phyloP scores from a whole-genome alignment of 2,113 vertebrate genomes.

The Motacilla tschutschensis region DNA sequence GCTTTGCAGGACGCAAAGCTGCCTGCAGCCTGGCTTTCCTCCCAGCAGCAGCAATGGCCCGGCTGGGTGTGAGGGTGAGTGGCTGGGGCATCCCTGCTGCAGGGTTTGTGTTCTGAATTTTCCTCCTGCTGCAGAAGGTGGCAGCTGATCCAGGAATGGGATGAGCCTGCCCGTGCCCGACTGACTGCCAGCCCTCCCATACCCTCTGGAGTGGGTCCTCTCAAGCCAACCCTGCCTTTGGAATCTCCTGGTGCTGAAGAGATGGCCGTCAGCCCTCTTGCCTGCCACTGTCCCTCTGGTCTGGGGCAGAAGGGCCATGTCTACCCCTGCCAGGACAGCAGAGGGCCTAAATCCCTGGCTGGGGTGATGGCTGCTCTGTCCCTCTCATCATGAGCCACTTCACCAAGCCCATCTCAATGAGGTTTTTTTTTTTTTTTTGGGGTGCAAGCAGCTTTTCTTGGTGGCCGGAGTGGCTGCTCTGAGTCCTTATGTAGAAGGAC shows the following conservation, averaged over 20 bases:
- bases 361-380: accelerated
- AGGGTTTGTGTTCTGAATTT: background rate
- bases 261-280: accelerated
- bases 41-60: background rate
- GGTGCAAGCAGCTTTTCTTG: background rate
- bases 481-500: background rate
- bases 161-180: accelerated
- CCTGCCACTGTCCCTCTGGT: accelerated
- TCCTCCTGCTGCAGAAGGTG: background rate
- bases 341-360: background rate
- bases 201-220: background rate
- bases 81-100: accelerated
- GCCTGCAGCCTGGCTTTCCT: background rate
- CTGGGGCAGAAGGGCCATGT: background rate
- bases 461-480: background rate
- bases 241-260: background rate
- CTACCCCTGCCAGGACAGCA: background rate
- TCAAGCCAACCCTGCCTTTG: accelerated
- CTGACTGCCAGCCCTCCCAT: background rate
- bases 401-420: background rate
- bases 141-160: background rate
- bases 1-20: slow-evolving; percentile 36
- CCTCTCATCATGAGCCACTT: background rate
- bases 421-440: background rate
- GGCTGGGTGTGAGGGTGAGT: accelerated